These are phyloP conservation scores for Hephaestus fuliginosus DNA, from an alignment of 2,797 vertebrate genomes.

Conservation along the genomic window DNA sequence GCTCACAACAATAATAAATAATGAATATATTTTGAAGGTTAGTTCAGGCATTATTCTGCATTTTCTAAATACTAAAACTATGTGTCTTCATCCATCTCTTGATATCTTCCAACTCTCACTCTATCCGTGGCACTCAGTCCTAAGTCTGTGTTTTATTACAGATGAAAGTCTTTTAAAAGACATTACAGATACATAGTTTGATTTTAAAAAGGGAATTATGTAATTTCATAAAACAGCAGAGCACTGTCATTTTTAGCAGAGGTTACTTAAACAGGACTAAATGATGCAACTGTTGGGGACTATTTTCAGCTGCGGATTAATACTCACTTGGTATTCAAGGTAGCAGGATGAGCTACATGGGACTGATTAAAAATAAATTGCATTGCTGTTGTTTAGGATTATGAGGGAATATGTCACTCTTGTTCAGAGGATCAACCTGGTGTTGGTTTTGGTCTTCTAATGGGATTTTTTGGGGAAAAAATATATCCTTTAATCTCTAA, in stretches of 20 bases:
- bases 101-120: not conserved
- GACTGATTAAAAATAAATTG: not conserved
- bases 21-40: not conserved
- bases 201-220: not conserved
- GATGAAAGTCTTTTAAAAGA: slow-evolving; percentile 21
- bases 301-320: not conserved
- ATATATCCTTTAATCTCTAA: not conserved
- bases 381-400: not conserved
- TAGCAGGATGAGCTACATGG: not conserved
- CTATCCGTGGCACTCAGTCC: not conserved
- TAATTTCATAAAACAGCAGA: not conserved
- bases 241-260: not conserved
- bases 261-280: not conserved
- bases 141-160: slow-evolving; percentile 21
- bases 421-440: not conserved
- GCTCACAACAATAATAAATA: slow-evolving; percentile 1
- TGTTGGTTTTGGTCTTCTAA: not conserved
- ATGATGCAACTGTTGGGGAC: not conserved
- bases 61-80: slow-evolving; percentile 21
- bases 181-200: not conserved
- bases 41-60: not conserved
- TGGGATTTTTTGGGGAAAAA: not conserved
- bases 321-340: not conserved
- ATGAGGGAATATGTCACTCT: not conserved
- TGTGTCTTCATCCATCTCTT: slow-evolving; percentile 9